phyloP scores from a whole-genome alignment of 2,113 vertebrate genomes.

The Lasiurus borealis region DNA sequence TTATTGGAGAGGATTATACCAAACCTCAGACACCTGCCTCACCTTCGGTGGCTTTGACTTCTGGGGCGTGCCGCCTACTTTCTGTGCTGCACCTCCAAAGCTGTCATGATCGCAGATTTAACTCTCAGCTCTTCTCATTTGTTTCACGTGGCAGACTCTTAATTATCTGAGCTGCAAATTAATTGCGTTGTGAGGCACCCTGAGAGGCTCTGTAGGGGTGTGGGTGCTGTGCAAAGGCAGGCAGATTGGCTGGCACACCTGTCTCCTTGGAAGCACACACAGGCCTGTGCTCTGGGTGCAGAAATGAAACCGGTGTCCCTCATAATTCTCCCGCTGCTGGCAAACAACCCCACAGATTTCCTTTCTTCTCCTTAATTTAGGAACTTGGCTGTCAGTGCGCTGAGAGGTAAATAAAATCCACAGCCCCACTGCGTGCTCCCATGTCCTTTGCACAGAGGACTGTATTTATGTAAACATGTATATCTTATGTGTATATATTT shows the following conservation, averaged over 20 bases:
- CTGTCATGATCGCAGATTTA: background rate
- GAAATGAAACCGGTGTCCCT: conserved; percentile 63
- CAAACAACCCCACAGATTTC: conserved; percentile 66
- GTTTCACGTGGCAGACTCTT: conserved; percentile 71
- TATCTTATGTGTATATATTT: conserved; percentile 66
- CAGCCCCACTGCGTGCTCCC: background rate
- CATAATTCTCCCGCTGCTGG: conserved; percentile 76
- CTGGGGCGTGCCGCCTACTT: conserved; percentile 18
- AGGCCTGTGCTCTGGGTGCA: conserved; percentile 5
- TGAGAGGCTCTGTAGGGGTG: conserved; percentile 27
- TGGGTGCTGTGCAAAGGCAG: conserved; percentile 30
- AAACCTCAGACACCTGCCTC: background rate
- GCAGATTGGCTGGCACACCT: conserved; percentile 40
- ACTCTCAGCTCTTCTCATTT: conserved; percentile 67
- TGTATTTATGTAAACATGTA: conserved; percentile 73
- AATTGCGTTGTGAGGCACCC: conserved; percentile 65
- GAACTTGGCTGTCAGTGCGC: conserved; percentile 69
- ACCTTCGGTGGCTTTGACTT: conserved; percentile 18
- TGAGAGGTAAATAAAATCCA: conserved; percentile 81
- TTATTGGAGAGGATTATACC: background rate
- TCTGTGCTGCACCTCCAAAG: conserved; percentile 8
- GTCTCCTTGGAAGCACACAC: conserved; percentile 8
- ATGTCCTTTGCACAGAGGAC: conserved; percentile 63
- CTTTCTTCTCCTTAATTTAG: conserved; percentile 70
- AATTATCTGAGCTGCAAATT: conserved; percentile 73